Conservation (phyloP, 1,140 invertebrate genomes). For the Drosophila pruinosa region DNA sequence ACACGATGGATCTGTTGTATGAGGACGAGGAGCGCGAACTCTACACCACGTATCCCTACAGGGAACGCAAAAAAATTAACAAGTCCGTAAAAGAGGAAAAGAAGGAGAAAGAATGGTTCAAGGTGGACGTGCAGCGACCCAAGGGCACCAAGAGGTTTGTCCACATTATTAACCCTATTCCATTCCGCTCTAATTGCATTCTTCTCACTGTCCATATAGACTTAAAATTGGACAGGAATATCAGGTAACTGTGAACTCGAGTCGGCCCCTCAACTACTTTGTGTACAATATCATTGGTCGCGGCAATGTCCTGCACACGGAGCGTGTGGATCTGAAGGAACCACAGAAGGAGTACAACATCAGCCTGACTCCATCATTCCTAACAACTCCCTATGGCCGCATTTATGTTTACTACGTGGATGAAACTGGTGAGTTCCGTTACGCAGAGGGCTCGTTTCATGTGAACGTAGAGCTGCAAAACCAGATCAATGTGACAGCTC, state of each 20-base stretch:
- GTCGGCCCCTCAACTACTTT: slow-evolving; percentile 89
- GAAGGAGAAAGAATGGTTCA: slow-evolving; percentile 69
- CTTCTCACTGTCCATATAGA: slow-evolving; percentile 42
- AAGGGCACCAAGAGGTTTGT: slow-evolving; percentile 54
- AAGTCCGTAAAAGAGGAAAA: slow-evolving; percentile 23
- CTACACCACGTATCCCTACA: slow-evolving; percentile 65
- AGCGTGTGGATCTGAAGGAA: slow-evolving; percentile 84
- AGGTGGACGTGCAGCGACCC: slow-evolving; percentile 36
- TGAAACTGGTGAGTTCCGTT: slow-evolving; percentile 89
- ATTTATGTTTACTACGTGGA: slow-evolving; percentile 90
- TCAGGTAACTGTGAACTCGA: slow-evolving; percentile 91
- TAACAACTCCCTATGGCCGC: slow-evolving; percentile 91
- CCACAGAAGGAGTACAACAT: slow-evolving; percentile 75
- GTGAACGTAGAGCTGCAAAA: slow-evolving; percentile 91
- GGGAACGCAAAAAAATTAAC: slow-evolving; percentile 65
- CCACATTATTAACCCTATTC: not conserved
- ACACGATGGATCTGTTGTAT: slow-evolving; percentile 53
- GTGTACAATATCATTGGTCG: slow-evolving; percentile 93
- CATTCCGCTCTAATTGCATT: not conserved
- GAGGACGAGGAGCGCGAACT: slow-evolving; percentile 58
- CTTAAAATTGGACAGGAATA: slow-evolving; percentile 89
- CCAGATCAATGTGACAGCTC: slow-evolving; percentile 59
- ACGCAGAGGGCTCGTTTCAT: slow-evolving; percentile 90
- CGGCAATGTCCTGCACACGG: slow-evolving; percentile 90
- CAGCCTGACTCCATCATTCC: slow-evolving; percentile 87